Evolutionary conservation across 2,113 vertebrate species (phyloP).

Genomic region (Barnardius zonarius): DNA sequence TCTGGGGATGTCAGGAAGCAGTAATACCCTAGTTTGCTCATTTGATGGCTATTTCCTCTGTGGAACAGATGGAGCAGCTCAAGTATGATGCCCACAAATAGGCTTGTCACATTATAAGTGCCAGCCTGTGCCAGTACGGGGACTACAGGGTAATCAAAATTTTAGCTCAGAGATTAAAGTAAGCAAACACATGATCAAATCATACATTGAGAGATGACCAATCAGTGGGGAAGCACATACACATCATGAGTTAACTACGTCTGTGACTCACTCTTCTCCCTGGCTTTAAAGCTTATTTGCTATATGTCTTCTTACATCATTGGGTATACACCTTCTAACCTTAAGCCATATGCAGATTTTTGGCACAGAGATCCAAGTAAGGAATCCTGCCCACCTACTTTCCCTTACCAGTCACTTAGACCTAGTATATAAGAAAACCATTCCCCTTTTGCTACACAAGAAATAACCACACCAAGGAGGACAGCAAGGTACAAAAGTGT

Average conservation of each 20-base stretch:
- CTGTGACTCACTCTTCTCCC: background rate
- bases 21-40: background rate
- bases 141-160: background rate
- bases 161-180: background rate
- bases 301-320: background rate
- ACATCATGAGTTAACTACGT: background rate
- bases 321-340: background rate
- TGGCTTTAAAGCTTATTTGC: background rate
- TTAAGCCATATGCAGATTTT: background rate
- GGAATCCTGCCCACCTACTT: background rate
- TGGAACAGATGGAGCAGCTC: background rate
- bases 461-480: background rate
- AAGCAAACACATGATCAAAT: background rate
- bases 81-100: background rate
- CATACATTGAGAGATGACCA: background rate
- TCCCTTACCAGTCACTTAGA: background rate
- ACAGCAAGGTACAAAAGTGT: background rate
- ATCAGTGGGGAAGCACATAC: background rate
- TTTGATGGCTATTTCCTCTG: background rate
- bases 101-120: background rate
- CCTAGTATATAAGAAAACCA: background rate
- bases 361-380: background rate
- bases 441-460: background rate
- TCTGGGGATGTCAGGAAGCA: background rate
- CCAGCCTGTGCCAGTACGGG: background rate